phyloP scores from a whole-genome alignment of 2,113 vertebrate species.

The Pelecanoides urinatrix region DNA sequence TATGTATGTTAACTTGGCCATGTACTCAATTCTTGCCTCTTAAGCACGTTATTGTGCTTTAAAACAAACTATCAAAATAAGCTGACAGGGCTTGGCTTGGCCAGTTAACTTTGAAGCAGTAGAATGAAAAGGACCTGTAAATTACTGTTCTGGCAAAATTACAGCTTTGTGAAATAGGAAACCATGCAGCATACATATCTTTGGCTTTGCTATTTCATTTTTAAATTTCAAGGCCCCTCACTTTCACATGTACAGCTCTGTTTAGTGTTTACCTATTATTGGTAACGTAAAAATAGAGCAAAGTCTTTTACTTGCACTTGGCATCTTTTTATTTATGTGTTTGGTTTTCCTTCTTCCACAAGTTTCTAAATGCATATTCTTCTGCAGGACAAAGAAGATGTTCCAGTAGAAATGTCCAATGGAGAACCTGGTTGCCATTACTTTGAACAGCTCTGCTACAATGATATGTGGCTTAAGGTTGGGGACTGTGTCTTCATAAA shows the following conservation, averaged over 20 bases:
- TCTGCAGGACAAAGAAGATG: conserved; percentile 92
- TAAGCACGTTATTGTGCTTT: not conserved
- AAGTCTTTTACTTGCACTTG: not conserved
- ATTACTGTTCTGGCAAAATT: not conserved
- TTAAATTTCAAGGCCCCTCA: not conserved
- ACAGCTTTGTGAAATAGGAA: not conserved
- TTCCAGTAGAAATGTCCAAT: conserved; percentile 90
- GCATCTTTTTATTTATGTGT: not conserved
- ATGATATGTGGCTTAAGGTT: conserved; percentile 94
- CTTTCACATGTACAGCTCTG: not conserved
- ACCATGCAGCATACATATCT: not conserved
- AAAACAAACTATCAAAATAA: not conserved
- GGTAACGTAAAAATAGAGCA: not conserved
- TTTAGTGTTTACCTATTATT: not conserved
- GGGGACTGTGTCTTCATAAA: conserved; percentile 96
- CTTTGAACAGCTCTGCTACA: conserved; percentile 95
- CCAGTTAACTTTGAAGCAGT: not conserved
- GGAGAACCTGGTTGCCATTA: conserved; percentile 96
- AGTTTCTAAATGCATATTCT: not conserved
- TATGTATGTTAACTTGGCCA: not conserved
- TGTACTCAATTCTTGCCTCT: not conserved
- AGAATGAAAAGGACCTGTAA: not conserved
- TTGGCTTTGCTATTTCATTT: not conserved
- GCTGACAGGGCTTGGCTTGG: not conserved
- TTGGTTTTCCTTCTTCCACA: not conserved